Conservation (phyloP, 2,888 invertebrate genomes). For the Balanococcus diminutus region DNA sequence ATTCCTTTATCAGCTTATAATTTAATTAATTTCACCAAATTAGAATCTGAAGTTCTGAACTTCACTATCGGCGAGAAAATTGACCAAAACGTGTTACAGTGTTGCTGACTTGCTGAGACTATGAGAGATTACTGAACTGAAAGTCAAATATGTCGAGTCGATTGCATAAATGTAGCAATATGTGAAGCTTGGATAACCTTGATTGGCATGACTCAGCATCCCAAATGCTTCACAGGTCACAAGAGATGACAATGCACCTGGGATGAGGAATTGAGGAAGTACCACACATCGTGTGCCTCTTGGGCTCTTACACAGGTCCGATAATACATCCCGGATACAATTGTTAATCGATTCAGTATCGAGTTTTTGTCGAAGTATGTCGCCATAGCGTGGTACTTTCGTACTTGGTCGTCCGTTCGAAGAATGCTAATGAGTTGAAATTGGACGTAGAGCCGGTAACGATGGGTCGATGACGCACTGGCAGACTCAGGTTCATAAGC, state of each 20-base stretch:
- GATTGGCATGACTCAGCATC: background rate
- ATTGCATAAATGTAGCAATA: background rate
- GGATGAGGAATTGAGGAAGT: background rate
- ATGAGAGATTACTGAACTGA: too few species aligned
- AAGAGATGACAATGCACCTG: background rate
- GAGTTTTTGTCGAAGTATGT: background rate
- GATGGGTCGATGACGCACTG: background rate
- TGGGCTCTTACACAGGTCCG: background rate
- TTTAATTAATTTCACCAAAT: background rate
- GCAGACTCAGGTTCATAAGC: too few species aligned
- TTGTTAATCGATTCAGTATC: background rate
- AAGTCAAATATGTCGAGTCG: too few species aligned
- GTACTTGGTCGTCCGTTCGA: background rate
- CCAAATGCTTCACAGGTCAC: background rate
- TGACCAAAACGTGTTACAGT: background rate
- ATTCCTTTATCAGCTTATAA: background rate
- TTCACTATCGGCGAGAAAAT: too few species aligned
- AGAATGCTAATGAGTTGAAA: slow-evolving; percentile 23
- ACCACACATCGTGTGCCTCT: background rate
- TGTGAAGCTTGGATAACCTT: too few species aligned
- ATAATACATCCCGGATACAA: background rate
- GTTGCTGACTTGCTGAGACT: too few species aligned
- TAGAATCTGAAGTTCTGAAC: too few species aligned
- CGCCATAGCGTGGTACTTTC: background rate
- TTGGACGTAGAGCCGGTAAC: background rate